Evolutionary conservation across 23 tunicate genomes (phyloP).

Genomic region (Oikopleura vanhoeffeni): DNA sequence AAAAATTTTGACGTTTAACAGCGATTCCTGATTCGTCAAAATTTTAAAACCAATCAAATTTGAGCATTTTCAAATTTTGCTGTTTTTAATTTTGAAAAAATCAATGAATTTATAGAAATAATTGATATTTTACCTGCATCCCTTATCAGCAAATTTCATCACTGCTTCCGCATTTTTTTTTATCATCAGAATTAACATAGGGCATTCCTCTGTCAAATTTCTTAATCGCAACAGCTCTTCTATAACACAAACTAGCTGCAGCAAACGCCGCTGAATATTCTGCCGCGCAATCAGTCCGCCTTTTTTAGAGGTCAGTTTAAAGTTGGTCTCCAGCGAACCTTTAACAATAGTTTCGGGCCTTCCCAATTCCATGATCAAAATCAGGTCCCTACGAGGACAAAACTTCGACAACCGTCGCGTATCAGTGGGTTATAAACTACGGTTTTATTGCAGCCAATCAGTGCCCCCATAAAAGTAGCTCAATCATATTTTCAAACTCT

Average conservation of each 20-base stretch:
- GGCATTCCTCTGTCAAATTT: background rate
- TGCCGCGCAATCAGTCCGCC: constrained; percentile 83
- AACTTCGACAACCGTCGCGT: background rate
- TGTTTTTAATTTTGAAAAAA: no score
- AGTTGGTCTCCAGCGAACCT: constrained; percentile 34
- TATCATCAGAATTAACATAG: constrained; percentile 14
- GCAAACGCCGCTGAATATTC: constrained; percentile 84
- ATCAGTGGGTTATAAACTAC: background rate
- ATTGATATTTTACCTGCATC: no score
- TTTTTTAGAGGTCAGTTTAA: constrained; percentile 27
- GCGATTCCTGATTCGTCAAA: no score
- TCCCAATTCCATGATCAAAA: constrained; percentile 57
- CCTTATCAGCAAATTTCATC: constrained; percentile 46
- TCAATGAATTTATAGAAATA: no score
- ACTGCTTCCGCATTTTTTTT: constrained; percentile 33
- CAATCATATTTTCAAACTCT: constrained; percentile 33
- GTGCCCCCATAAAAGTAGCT: constrained; percentile 55
- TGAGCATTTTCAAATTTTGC: no score
- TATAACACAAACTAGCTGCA: constrained; percentile 42
- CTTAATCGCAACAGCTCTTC: constrained; percentile 15
- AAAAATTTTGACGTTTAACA: no score
- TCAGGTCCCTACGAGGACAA: constrained; percentile 37
- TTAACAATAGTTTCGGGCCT: constrained; percentile 35
- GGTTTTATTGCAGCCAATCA: constrained; percentile 45
- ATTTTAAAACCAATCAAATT: no score